phyloP scores from a whole-genome alignment of 1,140 invertebrate genomes.

The Phthorimaea operculella region DNA sequence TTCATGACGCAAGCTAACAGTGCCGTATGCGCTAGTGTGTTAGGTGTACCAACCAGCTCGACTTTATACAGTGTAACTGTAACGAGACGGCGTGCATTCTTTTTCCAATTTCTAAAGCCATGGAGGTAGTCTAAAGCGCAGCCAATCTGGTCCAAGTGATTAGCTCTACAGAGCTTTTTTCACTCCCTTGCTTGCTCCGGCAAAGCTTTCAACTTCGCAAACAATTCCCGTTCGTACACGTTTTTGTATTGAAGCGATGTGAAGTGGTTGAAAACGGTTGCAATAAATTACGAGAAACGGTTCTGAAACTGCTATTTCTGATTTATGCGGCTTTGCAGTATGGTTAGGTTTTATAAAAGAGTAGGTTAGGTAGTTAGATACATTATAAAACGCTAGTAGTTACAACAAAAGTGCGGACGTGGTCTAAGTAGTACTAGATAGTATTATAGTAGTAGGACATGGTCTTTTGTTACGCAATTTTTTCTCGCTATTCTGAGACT shows the following conservation, averaged over 20 bases:
- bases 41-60: background rate
- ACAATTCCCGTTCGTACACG: background rate
- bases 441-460: no score
- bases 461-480: background rate
- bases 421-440: no score
- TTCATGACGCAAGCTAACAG: background rate
- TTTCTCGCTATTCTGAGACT: no score
- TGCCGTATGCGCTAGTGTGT: background rate
- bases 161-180: background rate
- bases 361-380: no score
- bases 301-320: background rate
- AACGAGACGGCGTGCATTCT: background rate
- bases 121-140: no score
- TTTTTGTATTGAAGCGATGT: background rate
- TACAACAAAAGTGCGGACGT: no score
- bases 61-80: background rate
- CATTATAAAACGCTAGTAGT: no score
- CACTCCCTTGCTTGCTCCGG: background rate
- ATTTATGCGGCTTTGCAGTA: background rate
- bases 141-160: background rate
- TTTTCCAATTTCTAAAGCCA: background rate
- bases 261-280: background rate
- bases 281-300: slow-evolving; percentile 14
- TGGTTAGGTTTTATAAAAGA: background rate
- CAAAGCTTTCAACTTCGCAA: slow-evolving; percentile 1